Conservation (phyloP, 2,113 vertebrate genomes). For the Peromyscus maniculatus region DNA sequence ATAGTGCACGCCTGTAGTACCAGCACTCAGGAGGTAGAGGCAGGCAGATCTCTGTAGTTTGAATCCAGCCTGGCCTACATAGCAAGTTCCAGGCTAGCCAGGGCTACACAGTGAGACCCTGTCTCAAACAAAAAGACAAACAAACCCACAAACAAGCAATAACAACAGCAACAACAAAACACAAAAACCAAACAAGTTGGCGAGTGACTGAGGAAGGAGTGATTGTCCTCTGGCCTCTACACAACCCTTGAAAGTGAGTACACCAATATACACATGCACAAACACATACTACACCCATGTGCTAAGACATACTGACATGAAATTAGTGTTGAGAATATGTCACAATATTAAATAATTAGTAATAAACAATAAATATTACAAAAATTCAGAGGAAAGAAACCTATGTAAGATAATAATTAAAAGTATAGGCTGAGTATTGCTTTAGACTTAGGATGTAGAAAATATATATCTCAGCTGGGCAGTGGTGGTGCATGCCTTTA, state of each 20-base stretch:
- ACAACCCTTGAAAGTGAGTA: not conserved
- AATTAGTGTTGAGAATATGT: constrained; percentile 22
- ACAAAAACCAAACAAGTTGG: not conserved
- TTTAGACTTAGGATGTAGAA: constrained; percentile 46
- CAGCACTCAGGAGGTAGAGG: not conserved
- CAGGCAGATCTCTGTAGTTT: not conserved
- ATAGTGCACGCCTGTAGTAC: not conserved
- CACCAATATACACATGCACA: not conserved
- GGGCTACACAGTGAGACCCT: not conserved
- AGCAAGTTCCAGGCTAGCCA: not conserved
- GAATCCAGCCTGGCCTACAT: not conserved
- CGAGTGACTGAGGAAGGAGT: too few relatives aligned
- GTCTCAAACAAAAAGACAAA: not conserved
- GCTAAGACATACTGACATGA: not conserved
- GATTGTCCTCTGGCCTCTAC: not conserved
- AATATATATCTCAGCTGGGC: not conserved
- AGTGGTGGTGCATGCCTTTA: too few relatives aligned
- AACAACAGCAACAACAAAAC: not conserved
- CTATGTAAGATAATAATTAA: not conserved
- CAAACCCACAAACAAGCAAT: not conserved
- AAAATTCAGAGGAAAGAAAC: constrained; percentile 34
- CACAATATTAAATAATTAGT: not conserved
- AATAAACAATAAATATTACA: constrained; percentile 26
- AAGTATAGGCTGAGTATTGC: not conserved
- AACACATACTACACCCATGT: not conserved